Evolutionary conservation across 1,140 invertebrate genomes (phyloP), one percentile per base, ranked within the genome.

Genomic region (Mycetomoellerius zeteki): DNA sequence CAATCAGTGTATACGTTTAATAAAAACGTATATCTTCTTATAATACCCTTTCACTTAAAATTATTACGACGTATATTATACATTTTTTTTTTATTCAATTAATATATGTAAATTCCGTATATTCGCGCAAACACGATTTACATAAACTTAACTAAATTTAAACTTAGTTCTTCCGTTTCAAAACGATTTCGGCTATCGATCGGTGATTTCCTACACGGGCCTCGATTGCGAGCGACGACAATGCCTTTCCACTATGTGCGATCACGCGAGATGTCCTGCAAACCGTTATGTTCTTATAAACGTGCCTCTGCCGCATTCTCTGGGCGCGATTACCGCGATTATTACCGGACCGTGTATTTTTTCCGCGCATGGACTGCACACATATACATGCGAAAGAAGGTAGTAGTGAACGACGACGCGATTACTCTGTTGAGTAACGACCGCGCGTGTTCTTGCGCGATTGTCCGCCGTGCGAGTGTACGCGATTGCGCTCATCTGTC

Each of bases 251-350:
- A 16, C 30, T 50, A 21, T 56, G 78, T 54, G 54, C 67, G 75
- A 65, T 58, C 58, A 76, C 37, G 37, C 73, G 75, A 76, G 73
- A 54, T 78, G 72, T 76, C 73, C 75, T 43, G 84, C 62, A 43
- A 80, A 85, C 84, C 75, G 84, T 85, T 85, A 85, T 21, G 73
- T 85, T 30, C 75, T 77, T 56, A 65, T 43, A 52, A 76, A 85
- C 75, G 58, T 47, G 58, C 30, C 75, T 85, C 84, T 85, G 47
- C 84, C 84, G 84, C 73, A 85, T 85, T 85, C 84, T 80, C 37
- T 30, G 52, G 84, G 21, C 62, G 73, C 73, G 75, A 85, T 85
- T 85, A 85, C 84, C 84, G 84, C 72, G 84, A 85, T 85, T 85
- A 85, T 85, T 85, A 52, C 84, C 75, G 60, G 84, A 16, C 84